Evolutionary conservation across 2,888 invertebrate species (phyloP).

Genomic region (Esperia sulphurella): DNA sequence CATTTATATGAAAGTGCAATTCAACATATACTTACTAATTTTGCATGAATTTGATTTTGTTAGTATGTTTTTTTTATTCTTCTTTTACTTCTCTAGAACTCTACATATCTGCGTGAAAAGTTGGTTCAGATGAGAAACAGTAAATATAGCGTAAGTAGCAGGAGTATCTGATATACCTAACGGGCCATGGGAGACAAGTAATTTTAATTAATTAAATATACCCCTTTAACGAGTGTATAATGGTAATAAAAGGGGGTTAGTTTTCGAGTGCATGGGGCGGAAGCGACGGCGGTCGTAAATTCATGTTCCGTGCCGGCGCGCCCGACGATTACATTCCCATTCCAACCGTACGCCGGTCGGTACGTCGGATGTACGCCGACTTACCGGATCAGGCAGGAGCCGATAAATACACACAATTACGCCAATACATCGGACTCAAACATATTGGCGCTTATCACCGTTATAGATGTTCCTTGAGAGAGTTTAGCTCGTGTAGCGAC

Average conservation of each 20-base stretch:
- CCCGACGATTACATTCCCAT: constrained; percentile 43
- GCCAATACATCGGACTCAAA: constrained; percentile 6
- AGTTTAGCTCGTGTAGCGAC: constrained; percentile 29
- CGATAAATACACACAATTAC: constrained; percentile 39
- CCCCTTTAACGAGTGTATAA: constrained; percentile 2
- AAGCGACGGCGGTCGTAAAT: constrained; percentile 40
- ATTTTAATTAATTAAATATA: constrained; percentile 4
- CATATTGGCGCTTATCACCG: constrained; percentile 9
- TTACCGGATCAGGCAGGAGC: constrained; percentile 13
- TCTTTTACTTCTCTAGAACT: too few species aligned
- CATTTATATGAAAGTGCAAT: too few species aligned
- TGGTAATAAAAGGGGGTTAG: constrained; percentile 5
- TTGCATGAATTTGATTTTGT: too few species aligned
- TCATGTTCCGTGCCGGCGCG: constrained; percentile 31
- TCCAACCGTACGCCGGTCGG: constrained; percentile 18
- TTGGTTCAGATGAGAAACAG: too few species aligned
- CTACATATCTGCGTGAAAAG: too few species aligned
- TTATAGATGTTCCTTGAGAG: constrained; percentile 13
- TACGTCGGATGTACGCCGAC: constrained; percentile 14
- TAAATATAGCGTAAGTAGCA: too few species aligned
- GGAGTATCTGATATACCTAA: too few species aligned
- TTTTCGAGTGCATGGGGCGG: constrained; percentile 41
- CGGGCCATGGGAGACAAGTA: background rate
- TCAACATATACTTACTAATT: too few species aligned
- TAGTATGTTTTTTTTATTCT: too few species aligned